These are phyloP conservation scores for Galaxea fascicularis DNA, from an alignment of 92 coral and sea anemone genomes.

Conservation along the genomic window DNA sequence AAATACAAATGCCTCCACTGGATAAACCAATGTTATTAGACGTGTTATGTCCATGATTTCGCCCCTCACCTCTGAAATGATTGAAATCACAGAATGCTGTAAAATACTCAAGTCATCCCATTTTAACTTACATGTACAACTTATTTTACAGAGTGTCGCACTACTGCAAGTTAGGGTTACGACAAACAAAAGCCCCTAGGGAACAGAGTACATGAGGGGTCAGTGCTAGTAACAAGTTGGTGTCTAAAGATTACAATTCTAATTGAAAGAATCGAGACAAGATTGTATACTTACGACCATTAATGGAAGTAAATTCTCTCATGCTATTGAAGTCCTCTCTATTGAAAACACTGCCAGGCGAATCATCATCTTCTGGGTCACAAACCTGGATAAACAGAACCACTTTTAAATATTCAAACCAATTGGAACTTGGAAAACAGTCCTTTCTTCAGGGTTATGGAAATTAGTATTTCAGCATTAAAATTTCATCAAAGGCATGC, in stretches of 20 bases:
- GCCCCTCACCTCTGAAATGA: constrained; percentile 81
- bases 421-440: neutral
- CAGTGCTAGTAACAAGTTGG: too few species aligned
- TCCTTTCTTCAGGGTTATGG: neutral
- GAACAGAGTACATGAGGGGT: too few species aligned
- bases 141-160: too few species aligned
- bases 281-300: constrained; percentile 73
- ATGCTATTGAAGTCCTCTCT: constrained; percentile 78
- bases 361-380: constrained; percentile 60
- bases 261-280: neutral
- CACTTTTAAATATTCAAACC: neutral
- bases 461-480: neutral
- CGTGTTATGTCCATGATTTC: constrained; percentile 87
- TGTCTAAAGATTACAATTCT: neutral
- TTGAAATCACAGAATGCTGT: neutral
- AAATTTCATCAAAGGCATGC: neutral
- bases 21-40: constrained; percentile 67
- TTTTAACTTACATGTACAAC: too few species aligned
- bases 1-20: constrained; percentile 76
- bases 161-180: too few species aligned
- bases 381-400: constrained; percentile 57
- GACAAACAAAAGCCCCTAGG: too few species aligned
- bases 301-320: constrained; percentile 73
- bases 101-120: too few species aligned
- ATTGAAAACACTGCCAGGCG: constrained; percentile 75